phyloP scores from a whole-genome alignment of 2,113 vertebrate genomes.

The Tonatia bakeri region DNA sequence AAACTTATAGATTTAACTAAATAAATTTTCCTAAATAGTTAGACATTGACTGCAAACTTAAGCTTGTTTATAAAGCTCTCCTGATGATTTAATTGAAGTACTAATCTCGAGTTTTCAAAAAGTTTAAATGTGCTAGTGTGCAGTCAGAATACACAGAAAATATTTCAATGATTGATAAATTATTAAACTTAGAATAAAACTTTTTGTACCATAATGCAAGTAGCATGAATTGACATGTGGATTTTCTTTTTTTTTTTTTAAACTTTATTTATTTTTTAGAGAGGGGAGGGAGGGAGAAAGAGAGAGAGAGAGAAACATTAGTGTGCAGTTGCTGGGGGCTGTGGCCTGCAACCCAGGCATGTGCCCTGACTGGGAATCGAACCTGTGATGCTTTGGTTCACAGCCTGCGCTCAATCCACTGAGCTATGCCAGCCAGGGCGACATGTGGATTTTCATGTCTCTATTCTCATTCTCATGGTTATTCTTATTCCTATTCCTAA shows the following conservation, averaged over 20 bases:
- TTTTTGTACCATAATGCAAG: not conserved
- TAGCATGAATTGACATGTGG: not conserved
- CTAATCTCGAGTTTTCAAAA: not conserved
- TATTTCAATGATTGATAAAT: not conserved
- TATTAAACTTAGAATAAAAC: constrained; percentile 19
- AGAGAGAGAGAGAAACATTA: too few relatives aligned
- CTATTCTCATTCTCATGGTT: constrained; percentile 1
- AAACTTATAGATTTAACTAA: not conserved
- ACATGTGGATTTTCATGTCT: not conserved
- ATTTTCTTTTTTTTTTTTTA: too few relatives aligned
- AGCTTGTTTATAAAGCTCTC: not conserved
- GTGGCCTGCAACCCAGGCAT: too few relatives aligned
- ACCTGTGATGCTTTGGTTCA: too few relatives aligned
- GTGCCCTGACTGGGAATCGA: too few relatives aligned
- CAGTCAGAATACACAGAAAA: not conserved
- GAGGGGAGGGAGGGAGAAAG: too few relatives aligned
- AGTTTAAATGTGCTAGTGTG: not conserved
- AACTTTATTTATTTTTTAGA: too few relatives aligned
- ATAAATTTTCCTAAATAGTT: not conserved
- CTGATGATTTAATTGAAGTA: constrained; percentile 15
- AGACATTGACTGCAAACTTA: not conserved
- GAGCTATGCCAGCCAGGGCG: too few relatives aligned
- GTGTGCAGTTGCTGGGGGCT: too few relatives aligned
- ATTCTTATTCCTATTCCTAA: not conserved
- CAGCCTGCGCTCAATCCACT: too few relatives aligned